Percentiles rank a stretch among this genome's conserved stretches.
phyloP scores from a whole-genome alignment of 92 coral and sea anemone genomes.

The Siderastrea radians region DNA sequence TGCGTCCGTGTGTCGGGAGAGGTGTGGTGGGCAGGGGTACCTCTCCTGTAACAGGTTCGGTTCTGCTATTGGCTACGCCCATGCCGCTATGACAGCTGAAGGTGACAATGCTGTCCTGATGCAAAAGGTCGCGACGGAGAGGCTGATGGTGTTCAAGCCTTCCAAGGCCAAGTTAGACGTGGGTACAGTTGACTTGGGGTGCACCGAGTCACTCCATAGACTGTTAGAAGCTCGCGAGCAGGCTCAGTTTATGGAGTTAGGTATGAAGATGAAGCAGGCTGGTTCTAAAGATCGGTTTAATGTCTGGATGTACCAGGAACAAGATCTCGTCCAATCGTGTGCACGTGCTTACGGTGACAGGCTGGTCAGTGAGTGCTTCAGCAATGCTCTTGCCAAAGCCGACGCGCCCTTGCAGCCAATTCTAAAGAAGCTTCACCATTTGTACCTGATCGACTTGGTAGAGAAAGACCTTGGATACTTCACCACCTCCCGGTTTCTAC shows the following conservation, averaged over 20 bases:
- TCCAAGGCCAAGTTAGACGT: constrained; percentile 36
- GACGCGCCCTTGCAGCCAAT: constrained; percentile 76
- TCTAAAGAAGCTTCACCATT: constrained; percentile 79
- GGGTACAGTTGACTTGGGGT: constrained; percentile 64
- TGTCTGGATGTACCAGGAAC: constrained; percentile 88
- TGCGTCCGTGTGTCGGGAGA: constrained; percentile 86
- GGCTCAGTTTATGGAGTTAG: constrained; percentile 78
- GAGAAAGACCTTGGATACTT: constrained; percentile 86
- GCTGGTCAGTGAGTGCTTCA: constrained; percentile 82
- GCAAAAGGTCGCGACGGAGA: constrained; percentile 93
- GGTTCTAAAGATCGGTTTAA: constrained; percentile 79
- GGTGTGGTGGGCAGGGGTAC: constrained; percentile 96
- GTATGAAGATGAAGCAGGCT: constrained; percentile 83
- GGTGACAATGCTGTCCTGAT: constrained; percentile 93
- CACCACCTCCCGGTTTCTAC: constrained; percentile 75
- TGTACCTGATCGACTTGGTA: constrained; percentile 70
- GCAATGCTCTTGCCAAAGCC: constrained; percentile 67
- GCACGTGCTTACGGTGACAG: constrained; percentile 90
- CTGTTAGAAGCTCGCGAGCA: constrained; percentile 83
- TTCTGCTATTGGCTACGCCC: constrained; percentile 77
- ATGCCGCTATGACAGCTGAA: constrained; percentile 94
- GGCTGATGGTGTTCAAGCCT: constrained; percentile 82
- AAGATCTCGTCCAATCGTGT: constrained; percentile 85
- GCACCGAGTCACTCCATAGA: constrained; percentile 68
- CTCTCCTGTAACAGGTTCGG: constrained; percentile 90